Evolutionary conservation across 1,140 invertebrate species (phyloP).

Genomic region (Drosophila neocordata): DNA sequence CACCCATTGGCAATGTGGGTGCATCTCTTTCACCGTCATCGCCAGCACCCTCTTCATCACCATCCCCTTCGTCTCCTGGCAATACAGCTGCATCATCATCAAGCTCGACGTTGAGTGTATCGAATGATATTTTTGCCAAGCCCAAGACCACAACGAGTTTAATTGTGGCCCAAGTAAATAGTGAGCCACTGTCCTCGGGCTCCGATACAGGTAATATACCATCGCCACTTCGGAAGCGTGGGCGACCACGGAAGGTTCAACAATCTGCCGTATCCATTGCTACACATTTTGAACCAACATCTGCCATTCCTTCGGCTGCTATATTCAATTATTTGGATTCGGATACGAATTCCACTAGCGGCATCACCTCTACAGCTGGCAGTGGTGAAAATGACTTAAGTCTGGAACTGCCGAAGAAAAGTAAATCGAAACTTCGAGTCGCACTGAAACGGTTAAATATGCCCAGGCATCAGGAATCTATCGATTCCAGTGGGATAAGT

Average conservation of each 20-base stretch:
- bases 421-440: conserved; percentile 53
- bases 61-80: conserved; percentile 1
- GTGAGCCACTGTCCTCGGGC: conserved; percentile 22
- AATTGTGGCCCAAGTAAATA: conserved; percentile 64
- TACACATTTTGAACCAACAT: neutral
- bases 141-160: conserved; percentile 51
- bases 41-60: neutral
- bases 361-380: conserved; percentile 13
- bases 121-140: conserved; percentile 56
- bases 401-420: neutral
- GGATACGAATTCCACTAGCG: conserved; percentile 46
- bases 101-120: too few species aligned
- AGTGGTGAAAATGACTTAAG: conserved; percentile 7
- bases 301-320: neutral
- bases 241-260: conserved; percentile 34
- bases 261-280: neutral
- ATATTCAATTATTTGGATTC: conserved; percentile 37
- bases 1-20: neutral
- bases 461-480: conserved; percentile 17
- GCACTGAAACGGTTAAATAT: conserved; percentile 53
- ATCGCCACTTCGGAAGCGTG: conserved; percentile 31
- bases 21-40: neutral
- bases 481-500: conserved; percentile 40
- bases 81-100: neutral
- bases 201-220: neutral